Percentiles rank a stretch among this genome's conserved stretches.
Conservation (phyloP, 2,113 vertebrate species). For the Leucoraja erinaceus region DNA sequence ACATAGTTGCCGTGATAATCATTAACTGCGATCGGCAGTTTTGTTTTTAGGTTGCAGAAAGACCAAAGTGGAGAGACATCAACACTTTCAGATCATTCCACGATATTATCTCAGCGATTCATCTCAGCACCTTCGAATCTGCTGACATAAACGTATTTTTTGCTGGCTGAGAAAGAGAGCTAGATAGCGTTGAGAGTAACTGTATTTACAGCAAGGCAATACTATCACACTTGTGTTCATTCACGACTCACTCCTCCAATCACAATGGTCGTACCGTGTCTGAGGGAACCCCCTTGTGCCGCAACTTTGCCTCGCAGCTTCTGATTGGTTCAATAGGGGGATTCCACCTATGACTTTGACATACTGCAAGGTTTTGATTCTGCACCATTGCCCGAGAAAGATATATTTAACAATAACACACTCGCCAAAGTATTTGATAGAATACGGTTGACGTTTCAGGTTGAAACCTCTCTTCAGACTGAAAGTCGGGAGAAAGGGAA, state of each 20-base stretch:
- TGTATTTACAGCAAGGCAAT: not conserved
- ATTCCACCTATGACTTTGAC: not conserved
- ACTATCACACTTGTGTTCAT: not conserved
- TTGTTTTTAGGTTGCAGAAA: not conserved
- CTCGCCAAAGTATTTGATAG: not conserved
- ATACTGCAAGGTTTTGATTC: not conserved
- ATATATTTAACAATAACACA: not conserved
- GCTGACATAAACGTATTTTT: not conserved
- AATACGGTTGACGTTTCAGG: too few relatives aligned
- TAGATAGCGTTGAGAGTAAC: too few relatives aligned
- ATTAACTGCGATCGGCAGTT: not conserved
- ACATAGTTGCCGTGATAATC: not conserved
- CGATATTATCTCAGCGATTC: not conserved
- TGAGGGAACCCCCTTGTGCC: not conserved
- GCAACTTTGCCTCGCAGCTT: not conserved
- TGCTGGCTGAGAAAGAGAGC: not conserved
- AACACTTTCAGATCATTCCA: conserved; percentile 14
- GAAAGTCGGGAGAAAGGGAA: too few relatives aligned
- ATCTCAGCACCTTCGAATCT: not conserved
- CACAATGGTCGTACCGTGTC: not conserved
- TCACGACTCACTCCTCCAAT: not conserved
- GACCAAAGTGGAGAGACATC: not conserved
- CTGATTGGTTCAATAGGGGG: conserved; percentile 18
- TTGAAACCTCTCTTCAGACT: too few relatives aligned
- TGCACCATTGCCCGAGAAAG: not conserved